Evolutionary conservation across 2,113 vertebrate species (phyloP), one percentile per base, ranked within the genome.

Genomic region (Forbesichthys papilliferus): DNA sequence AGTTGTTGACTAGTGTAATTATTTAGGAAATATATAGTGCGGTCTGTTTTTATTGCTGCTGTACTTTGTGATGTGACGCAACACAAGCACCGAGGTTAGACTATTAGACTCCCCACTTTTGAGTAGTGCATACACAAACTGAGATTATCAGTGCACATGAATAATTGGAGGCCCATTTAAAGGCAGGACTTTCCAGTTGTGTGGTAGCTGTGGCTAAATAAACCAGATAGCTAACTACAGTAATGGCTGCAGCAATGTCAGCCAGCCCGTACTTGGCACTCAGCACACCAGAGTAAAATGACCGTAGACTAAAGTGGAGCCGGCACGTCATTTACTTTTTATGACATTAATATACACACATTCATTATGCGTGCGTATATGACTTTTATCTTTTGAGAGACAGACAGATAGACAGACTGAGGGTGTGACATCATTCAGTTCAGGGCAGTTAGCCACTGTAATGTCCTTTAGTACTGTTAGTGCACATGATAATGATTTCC

Each of bases 121-220:
- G 77, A 71, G 1, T 9, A 14, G 11, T 11, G 58, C 11, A 51
- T 48, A 66, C 48, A 52, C 48, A 52, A 59, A 52, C n/a, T 3
- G n/a, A 73, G 27, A 27, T 27, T 1, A 27, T 27, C 27, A 27
- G 2, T 20, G 73, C 64, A 11, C 33, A 60, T 42, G 63, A 36
- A 16, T 86, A 81, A 86, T 81, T 85, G 80, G 18, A 78, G 63
- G 54, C 20, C 42, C 49, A 56, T 65, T 74, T 52, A 69, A 68
- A 51, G 59, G 49, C 27, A 52, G 60, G 74, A 87, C 86, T 77
- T 64, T 78, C 8, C n/a, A 16, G 52, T 54, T 57, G 11, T 64
- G 66, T 62, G 51, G 69, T 78, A 51, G 58, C 75, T 54, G 68
- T 74, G 69, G 75, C 47, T 64, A 82, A 61, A 18, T 46, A 68